Evolutionary conservation across 2,113 vertebrate species (phyloP).

Genomic region (Pleuronectes platessa): DNA sequence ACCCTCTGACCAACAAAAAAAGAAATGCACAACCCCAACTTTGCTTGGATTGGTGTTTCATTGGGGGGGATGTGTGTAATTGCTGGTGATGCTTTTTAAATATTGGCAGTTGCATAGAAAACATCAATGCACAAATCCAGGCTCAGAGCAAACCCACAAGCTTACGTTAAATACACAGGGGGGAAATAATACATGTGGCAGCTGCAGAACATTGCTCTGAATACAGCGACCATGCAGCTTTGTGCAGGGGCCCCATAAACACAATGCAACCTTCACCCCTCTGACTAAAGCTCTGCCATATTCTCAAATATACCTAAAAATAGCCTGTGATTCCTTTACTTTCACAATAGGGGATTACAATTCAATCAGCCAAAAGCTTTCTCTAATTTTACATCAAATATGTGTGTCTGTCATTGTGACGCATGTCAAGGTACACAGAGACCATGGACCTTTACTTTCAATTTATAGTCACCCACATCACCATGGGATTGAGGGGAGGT

Average conservation of each 20-base stretch:
- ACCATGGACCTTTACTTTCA: constrained; percentile 28
- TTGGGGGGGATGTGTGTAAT: neutral
- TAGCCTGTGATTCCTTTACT: constrained; percentile 61
- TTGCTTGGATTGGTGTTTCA: neutral
- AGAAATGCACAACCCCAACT: too few relatives aligned
- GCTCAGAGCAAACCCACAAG: neutral
- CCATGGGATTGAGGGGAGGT: neutral
- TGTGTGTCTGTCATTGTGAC: constrained; percentile 53
- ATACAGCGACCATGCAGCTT: constrained; percentile 12
- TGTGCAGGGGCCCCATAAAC: constrained; percentile 13
- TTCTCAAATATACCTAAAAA: constrained; percentile 75
- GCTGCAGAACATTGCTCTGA: neutral
- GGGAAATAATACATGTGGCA: neutral
- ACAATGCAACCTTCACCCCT: constrained; percentile 18
- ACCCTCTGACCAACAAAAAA: neutral
- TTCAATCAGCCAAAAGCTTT: constrained; percentile 81
- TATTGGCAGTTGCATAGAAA: neutral
- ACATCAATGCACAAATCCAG: constrained; percentile 4
- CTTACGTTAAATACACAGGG: constrained; percentile 1
- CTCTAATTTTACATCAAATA: constrained; percentile 73
- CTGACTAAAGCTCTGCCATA: constrained; percentile 56
- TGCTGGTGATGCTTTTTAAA: neutral
- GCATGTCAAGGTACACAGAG: constrained; percentile 21
- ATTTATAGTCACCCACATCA: neutral
- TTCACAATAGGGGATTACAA: constrained; percentile 73